Evolutionary conservation across 2,113 vertebrate species (phyloP).

Genomic region (Siniperca chuatsi): DNA sequence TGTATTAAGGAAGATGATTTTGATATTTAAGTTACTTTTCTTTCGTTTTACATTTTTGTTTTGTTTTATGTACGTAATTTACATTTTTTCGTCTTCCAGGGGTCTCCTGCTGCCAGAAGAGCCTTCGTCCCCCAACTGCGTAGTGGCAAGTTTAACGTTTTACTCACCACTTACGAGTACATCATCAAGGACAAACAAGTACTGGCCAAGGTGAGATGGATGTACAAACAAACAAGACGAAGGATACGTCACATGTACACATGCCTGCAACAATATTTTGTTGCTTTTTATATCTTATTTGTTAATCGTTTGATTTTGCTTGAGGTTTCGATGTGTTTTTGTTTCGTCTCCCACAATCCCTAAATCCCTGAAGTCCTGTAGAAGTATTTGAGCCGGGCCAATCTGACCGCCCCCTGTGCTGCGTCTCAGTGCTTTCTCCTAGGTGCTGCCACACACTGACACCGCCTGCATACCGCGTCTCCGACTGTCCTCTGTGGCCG

Average conservation of each 20-base stretch:
- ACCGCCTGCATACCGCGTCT: slow-evolving; percentile 56
- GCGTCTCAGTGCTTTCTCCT: slow-evolving; percentile 74
- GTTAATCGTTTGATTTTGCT: slow-evolving; percentile 13
- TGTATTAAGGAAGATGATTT: neutral
- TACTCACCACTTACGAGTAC: slow-evolving; percentile 97
- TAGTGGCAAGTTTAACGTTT: slow-evolving; percentile 96
- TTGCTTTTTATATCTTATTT: slow-evolving; percentile 2
- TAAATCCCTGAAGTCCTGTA: slow-evolving; percentile 25
- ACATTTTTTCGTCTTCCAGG: slow-evolving; percentile 76
- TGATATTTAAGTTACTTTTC: neutral
- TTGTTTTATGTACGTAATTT: neutral
- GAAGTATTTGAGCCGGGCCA: slow-evolving; percentile 37
- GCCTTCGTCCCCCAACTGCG: slow-evolving; percentile 94
- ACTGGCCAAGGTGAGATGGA: slow-evolving; percentile 91
- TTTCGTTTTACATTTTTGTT: neutral
- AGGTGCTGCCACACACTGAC: slow-evolving; percentile 70
- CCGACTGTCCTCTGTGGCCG: slow-evolving; percentile 65
- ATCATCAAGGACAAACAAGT: slow-evolving; percentile 99
- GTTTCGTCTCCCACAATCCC: neutral
- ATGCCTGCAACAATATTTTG: neutral
- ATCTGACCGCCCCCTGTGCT: slow-evolving; percentile 68
- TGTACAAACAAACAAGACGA: slow-evolving; percentile 8
- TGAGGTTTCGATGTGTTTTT: slow-evolving; percentile 28
- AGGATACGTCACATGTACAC: neutral
- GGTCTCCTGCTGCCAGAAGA: slow-evolving; percentile 94